phyloP scores from a whole-genome alignment of 2,888 invertebrate genomes.

The Parnassius mnemosyne region DNA sequence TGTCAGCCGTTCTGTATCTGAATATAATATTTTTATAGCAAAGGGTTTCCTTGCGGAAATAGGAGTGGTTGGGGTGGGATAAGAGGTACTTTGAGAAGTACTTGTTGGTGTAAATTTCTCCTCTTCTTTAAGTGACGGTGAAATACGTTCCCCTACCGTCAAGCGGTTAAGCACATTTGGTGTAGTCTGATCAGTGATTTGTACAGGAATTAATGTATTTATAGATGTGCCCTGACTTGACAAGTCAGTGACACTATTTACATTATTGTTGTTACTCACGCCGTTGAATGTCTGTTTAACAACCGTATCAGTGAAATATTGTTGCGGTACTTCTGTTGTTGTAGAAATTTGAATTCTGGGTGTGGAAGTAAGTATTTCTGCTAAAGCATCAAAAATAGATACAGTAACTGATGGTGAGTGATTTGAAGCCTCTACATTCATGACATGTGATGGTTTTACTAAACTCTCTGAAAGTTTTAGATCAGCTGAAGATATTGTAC shows the following conservation, averaged over 20 bases:
- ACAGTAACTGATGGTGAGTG: constrained; percentile 80
- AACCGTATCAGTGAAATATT: constrained; percentile 59
- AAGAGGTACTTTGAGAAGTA: constrained; percentile 46
- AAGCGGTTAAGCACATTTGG: constrained; percentile 75
- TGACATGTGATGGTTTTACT: constrained; percentile 68
- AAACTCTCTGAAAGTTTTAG: constrained; percentile 74
- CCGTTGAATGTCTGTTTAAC: constrained; percentile 68
- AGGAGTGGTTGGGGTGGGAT: constrained; percentile 61
- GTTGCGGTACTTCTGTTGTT: constrained; percentile 62
- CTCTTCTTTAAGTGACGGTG: constrained; percentile 63
- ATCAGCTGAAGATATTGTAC: constrained; percentile 72
- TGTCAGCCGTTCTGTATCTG: constrained; percentile 66
- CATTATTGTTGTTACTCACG: constrained; percentile 77
- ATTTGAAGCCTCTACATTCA: constrained; percentile 79
- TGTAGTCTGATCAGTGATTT: constrained; percentile 67
- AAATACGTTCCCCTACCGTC: constrained; percentile 65
- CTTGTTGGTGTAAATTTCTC: constrained; percentile 54
- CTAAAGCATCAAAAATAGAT: constrained; percentile 81
- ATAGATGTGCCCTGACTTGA: constrained; percentile 56
- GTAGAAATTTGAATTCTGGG: constrained; percentile 67
- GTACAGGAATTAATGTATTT: constrained; percentile 74
- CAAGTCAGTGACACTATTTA: constrained; percentile 69
- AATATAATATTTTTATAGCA: constrained; percentile 73
- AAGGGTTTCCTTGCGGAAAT: constrained; percentile 73
- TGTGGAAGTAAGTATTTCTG: constrained; percentile 79